Percentiles rank a stretch among this genome's conserved stretches.
phyloP scores from a whole-genome alignment of 2,888 invertebrate genomes.

The Hydrotaea cyrtoneurina region DNA sequence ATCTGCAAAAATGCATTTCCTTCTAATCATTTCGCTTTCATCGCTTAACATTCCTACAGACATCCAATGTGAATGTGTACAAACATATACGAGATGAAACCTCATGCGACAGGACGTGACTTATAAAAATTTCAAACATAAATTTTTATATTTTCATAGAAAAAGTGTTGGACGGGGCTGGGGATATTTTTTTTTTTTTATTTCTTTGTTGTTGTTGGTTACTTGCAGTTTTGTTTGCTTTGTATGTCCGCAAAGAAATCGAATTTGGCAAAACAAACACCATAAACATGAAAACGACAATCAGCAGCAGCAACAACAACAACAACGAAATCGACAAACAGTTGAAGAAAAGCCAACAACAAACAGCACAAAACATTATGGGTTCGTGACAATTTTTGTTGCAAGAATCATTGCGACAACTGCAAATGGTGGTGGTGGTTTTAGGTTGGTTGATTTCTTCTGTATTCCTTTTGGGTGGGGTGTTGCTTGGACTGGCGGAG shows the following conservation, averaged over 20 bases:
- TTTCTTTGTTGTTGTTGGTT: neutral
- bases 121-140: constrained; percentile 30
- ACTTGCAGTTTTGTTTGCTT: neutral
- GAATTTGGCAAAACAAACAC: constrained; percentile 4
- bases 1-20: neutral
- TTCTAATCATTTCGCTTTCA: constrained; percentile 60
- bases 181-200: neutral
- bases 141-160: constrained; percentile 40
- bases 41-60: constrained; percentile 18
- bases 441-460: constrained; percentile 5
- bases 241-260: neutral
- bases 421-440: constrained; percentile 12
- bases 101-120: constrained; percentile 33
- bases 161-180: neutral
- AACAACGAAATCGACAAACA: constrained; percentile 63
- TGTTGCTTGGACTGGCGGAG: neutral
- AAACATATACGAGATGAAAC: neutral
- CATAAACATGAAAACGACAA: constrained; percentile 49
- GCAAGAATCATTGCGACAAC: constrained; percentile 63
- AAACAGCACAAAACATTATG: constrained; percentile 44
- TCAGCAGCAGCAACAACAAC: constrained; percentile 10
- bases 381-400: constrained; percentile 65
- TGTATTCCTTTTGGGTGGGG: constrained; percentile 26
- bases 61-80: too few species aligned
- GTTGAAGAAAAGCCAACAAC: constrained; percentile 27